A percentile compares a stretch with the other conserved stretches of the same genome.
Conservation (phyloP, 2,113 vertebrate genomes). For the Corythornis madagascariensis region DNA sequence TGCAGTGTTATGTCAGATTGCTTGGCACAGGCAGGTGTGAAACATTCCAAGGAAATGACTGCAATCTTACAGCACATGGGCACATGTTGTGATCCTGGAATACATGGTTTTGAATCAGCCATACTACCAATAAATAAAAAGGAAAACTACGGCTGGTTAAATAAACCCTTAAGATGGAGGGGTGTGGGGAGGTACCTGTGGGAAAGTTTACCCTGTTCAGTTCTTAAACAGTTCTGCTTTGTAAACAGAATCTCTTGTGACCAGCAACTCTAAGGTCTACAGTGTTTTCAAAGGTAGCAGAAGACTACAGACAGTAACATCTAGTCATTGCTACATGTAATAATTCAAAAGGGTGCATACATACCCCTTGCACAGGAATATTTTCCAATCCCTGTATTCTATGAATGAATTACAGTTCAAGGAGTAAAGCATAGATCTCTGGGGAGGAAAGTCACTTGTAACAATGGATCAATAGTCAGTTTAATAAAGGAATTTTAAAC, state of each 20-base stretch:
- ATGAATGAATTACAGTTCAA: background rate
- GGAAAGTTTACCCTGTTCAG: background rate
- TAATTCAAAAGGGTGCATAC: background rate
- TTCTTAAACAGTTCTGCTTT: background rate
- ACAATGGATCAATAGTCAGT: background rate
- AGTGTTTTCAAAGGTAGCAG: background rate
- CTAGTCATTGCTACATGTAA: background rate
- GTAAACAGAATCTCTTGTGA: background rate
- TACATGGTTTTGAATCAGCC: background rate
- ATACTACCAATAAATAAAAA: background rate
- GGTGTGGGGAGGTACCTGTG: background rate
- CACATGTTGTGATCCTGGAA: background rate
- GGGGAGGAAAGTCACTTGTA: background rate
- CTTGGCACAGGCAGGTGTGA: background rate
- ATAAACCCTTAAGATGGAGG: background rate
- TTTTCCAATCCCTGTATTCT: background rate
- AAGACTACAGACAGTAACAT: background rate
- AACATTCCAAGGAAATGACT: background rate
- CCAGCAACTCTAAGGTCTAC: background rate
- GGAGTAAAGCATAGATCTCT: background rate
- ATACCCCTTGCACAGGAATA: background rate
- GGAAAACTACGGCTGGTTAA: background rate
- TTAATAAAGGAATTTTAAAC: background rate
- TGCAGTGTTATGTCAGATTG: background rate
- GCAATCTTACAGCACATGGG: background rate